These are phyloP conservation scores for Apotomis turbidana DNA, from an alignment of 2,888 invertebrate genomes.

Conservation along the genomic window DNA sequence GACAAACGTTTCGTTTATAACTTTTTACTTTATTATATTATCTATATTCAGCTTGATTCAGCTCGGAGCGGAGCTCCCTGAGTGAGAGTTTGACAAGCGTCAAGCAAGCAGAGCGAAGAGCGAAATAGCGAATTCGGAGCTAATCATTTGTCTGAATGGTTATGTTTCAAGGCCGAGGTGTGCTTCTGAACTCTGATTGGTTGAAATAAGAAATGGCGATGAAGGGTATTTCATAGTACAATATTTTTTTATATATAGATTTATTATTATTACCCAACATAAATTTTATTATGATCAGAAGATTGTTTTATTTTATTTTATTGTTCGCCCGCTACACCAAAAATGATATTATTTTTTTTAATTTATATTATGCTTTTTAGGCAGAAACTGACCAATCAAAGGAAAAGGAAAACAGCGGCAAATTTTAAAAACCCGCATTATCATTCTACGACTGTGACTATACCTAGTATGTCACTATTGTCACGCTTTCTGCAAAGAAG, in stretches of 20 bases:
- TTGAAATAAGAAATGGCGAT: background rate
- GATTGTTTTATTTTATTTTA: no score
- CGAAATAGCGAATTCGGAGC: background rate
- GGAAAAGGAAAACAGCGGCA: no score
- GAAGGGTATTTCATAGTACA: background rate
- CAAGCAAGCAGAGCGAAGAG: constrained; percentile 4
- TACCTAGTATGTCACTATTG: no score
- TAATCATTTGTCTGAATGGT: constrained; percentile 6
- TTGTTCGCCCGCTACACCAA: no score
- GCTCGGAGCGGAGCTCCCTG: background rate
- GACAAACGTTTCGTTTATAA: constrained; percentile 8
- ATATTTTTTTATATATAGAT: background rate
- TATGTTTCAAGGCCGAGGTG: background rate
- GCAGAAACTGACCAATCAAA: no score
- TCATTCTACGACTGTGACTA: no score
- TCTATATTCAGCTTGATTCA: constrained; percentile 1
- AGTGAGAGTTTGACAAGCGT: background rate
- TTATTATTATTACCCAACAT: no score
- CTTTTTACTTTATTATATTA: background rate
- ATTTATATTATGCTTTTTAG: no score
- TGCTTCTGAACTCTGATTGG: background rate
- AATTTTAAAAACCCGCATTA: no score
- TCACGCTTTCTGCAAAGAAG: no score
- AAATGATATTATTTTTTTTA: no score
- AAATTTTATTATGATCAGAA: no score